Base-by-base conservation (phyloP, 2,113 vertebrate species). In the Acanthisitta chloris region DNA sequence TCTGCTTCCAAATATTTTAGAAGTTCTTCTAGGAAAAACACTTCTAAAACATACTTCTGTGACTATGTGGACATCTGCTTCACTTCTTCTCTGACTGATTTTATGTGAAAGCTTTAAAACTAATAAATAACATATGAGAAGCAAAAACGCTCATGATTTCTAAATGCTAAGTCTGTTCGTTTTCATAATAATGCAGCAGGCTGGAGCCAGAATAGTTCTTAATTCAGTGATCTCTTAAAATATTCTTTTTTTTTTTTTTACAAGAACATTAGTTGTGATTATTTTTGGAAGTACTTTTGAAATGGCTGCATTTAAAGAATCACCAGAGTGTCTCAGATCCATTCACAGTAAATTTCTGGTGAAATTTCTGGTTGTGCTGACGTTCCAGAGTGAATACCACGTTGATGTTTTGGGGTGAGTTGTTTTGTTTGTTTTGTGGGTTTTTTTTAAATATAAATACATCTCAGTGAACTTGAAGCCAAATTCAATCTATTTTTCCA, bases 101-200 rank as follows among this genome's bases (percentile, higher is more conserved):
- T 82, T 38, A 78, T 59, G 16, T 48, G 80, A 87, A 71, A 55
- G 20, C 73, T 83, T 66, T 62, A 49, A 88, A 88, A 51, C 15
- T 46, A 43, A 84, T 77, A 91, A 91, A 88, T 94, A 92, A 81
- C 89, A 76, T 70, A 88, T 36, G 26, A 66, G 58, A 88, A 57
- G 31, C 52, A 82, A 91, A 92, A 91, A 49, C 0, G 5, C 33
- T 86, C 29, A 13, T 34, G 31, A 40, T 84, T 81, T 87, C n/a
- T 38, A 81, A 91, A 76, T 7, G 1, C 57, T 62, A 88, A 82
- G 42, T 82, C 67, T 88, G 57, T 81, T 90, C 62, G 58, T 83
- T 81, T 78, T 83, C 40, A 64, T 74, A 70, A 90, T 67, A 85
- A 88, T 58, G 29, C 33, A 69, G 43, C 77, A 33, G 21, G 58